Evolutionary conservation across 2,888 invertebrate species (phyloP).

Genomic region (Cosmorhoe ocellata): DNA sequence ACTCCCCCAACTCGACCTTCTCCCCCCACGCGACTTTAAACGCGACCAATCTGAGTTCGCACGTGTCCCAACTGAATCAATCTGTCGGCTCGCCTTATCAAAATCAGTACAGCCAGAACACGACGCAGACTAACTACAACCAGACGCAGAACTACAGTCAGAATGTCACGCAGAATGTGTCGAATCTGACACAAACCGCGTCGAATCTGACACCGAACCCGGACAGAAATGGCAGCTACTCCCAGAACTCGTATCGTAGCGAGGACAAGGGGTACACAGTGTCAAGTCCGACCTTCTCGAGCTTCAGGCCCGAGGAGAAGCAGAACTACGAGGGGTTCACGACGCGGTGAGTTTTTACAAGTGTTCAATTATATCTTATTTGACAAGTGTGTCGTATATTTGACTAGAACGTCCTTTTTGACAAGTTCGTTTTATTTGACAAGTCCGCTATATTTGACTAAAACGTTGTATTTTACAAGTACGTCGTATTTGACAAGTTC

Average conservation of each 20-base stretch:
- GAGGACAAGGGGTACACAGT: slow-evolving; percentile 62
- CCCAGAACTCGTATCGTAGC: slow-evolving; percentile 40
- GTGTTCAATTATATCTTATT: slow-evolving; percentile 2
- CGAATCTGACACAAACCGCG: slow-evolving; percentile 22
- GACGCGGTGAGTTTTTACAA: slow-evolving; percentile 78
- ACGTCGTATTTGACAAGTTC: no score
- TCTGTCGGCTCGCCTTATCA: slow-evolving; percentile 49
- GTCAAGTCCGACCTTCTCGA: slow-evolving; percentile 68
- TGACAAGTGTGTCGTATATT: background rate
- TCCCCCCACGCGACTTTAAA: slow-evolving; percentile 47
- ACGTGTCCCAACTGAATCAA: slow-evolving; percentile 59
- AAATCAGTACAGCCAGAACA: slow-evolving; percentile 30
- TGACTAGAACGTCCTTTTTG: background rate
- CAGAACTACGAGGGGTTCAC: slow-evolving; percentile 86
- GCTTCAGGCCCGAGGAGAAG: slow-evolving; percentile 71
- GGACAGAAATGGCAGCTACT: slow-evolving; percentile 43
- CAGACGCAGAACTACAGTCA: slow-evolving; percentile 19
- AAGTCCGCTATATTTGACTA: no score
- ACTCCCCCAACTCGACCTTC: slow-evolving; percentile 72
- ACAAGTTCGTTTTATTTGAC: background rate
- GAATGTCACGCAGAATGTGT: slow-evolving; percentile 20
- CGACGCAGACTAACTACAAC: slow-evolving; percentile 26
- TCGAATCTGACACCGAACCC: slow-evolving; percentile 27
- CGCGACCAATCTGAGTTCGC: slow-evolving; percentile 51
- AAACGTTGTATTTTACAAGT: no score